phyloP scores from a whole-genome alignment of 2,113 vertebrate genomes.

The Ornithorhynchus anatinus region DNA sequence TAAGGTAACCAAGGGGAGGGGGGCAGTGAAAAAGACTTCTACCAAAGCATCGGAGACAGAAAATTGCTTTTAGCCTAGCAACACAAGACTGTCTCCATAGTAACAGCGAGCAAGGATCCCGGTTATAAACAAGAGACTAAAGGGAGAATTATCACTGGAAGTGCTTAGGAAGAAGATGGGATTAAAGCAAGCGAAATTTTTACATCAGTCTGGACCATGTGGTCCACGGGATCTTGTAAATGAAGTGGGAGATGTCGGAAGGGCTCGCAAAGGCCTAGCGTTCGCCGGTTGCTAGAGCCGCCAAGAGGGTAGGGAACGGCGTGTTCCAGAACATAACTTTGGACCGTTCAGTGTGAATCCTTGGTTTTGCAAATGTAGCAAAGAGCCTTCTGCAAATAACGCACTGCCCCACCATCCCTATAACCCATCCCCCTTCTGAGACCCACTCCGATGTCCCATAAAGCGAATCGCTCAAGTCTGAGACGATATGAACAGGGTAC shows the following conservation, averaged over 20 bases:
- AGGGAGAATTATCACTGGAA: conserved; percentile 54
- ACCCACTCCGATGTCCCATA: too few species aligned
- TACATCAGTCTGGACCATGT: conserved; percentile 48
- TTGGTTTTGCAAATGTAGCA: background rate
- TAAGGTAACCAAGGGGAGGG: conserved; percentile 48
- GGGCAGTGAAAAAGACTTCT: conserved; percentile 61
- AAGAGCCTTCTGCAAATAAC: background rate
- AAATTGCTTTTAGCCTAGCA: conserved; percentile 68
- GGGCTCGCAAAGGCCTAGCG: background rate
- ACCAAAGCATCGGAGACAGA: conserved; percentile 58
- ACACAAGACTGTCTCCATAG: conserved; percentile 71
- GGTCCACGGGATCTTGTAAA: conserved; percentile 19
- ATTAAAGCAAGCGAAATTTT: conserved; percentile 36
- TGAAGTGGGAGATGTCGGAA: conserved; percentile 27
- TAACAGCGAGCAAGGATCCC: conserved; percentile 66
- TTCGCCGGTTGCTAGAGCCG: background rate
- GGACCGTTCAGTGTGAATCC: background rate
- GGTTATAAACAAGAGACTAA: conserved; percentile 12
- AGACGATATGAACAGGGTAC: too few species aligned
- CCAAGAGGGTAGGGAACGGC: background rate
- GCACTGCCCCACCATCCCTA: too few species aligned
- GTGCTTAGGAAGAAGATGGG: conserved; percentile 42
- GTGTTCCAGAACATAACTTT: background rate
- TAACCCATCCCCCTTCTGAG: too few species aligned
- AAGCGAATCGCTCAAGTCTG: too few species aligned